A percentile compares a stretch with the other conserved stretches of the same genome.
These are phyloP conservation scores for Darevskia mixta DNA, from an alignment of 2,797 vertebrate species.

Conservation along the genomic window DNA sequence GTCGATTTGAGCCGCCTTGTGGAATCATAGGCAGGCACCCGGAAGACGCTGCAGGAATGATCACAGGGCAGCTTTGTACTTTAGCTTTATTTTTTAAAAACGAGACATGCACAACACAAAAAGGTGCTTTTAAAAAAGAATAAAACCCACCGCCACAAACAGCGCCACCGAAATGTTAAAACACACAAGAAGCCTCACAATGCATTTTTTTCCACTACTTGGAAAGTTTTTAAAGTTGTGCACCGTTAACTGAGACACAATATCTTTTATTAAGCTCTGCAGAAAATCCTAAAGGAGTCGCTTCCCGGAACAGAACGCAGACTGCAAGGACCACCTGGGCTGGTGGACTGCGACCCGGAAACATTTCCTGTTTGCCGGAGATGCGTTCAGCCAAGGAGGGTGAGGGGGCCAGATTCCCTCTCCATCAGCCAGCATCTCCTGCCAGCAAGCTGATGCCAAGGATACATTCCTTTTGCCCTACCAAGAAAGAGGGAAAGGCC, in stretches of 20 bases:
- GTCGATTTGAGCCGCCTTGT: background rate
- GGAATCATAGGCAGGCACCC: background rate
- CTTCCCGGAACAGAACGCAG: background rate
- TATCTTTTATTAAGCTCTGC: background rate
- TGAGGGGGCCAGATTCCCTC: background rate
- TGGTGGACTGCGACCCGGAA: too few relatives aligned
- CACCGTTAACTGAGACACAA: too few relatives aligned
- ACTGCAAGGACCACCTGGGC: background rate
- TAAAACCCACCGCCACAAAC: background rate
- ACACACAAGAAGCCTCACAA: too few relatives aligned
- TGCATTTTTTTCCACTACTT: background rate
- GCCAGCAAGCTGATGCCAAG: background rate
- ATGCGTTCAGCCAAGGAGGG: too few relatives aligned
- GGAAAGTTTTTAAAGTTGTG: too few relatives aligned
- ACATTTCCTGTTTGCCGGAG: accelerated
- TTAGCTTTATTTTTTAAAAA: conserved; percentile 21
- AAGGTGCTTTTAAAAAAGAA: too few relatives aligned
- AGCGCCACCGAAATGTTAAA: background rate
- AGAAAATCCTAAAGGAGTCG: background rate
- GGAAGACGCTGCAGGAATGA: background rate
- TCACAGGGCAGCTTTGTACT: background rate
- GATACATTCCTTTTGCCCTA: background rate
- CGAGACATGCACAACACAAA: background rate
- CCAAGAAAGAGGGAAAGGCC: background rate
- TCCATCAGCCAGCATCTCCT: background rate